A percentile compares a stretch with the other conserved stretches of the same genome.
These are phyloP conservation scores for Doryteuthis pealeii DNA, from an alignment of 1,140 invertebrate species.

Conservation along the genomic window DNA sequence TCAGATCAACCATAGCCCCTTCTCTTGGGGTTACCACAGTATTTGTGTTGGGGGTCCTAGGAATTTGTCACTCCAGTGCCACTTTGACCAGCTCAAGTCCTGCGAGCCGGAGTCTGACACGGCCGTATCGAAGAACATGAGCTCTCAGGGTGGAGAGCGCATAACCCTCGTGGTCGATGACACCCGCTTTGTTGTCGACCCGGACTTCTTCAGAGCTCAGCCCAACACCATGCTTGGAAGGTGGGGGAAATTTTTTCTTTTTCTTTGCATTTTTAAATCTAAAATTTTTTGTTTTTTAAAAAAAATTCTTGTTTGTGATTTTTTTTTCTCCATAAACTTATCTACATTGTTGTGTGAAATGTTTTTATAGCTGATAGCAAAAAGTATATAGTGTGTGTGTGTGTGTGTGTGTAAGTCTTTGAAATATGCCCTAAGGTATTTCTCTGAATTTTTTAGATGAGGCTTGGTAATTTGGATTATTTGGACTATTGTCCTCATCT, in stretches of 20 bases:
- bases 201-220: slow-evolving; percentile 84
- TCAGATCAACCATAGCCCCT: neutral
- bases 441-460: too few species aligned
- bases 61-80: slow-evolving; percentile 53
- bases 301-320: too few species aligned
- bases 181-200: slow-evolving; percentile 88
- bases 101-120: slow-evolving; percentile 18
- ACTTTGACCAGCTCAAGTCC: neutral
- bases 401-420: too few species aligned
- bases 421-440: too few species aligned
- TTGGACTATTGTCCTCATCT: too few species aligned
- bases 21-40: slow-evolving; percentile 49
- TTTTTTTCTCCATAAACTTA: too few species aligned
- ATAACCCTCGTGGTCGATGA: slow-evolving; percentile 91
- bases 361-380: too few species aligned
- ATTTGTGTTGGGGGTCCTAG: slow-evolving; percentile 63
- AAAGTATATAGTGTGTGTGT: too few species aligned
- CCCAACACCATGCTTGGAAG: slow-evolving; percentile 90
- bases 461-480: too few species aligned
- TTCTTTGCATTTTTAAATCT: too few species aligned
- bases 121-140: slow-evolving; percentile 18
- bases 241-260: slow-evolving; percentile 47
- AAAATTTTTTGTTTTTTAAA: too few species aligned
- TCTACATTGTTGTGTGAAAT: too few species aligned
- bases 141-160: slow-evolving; percentile 35